Base-by-base conservation (phyloP, 2,113 vertebrate species). In the Dicerorhinus sumatrensis region DNA sequence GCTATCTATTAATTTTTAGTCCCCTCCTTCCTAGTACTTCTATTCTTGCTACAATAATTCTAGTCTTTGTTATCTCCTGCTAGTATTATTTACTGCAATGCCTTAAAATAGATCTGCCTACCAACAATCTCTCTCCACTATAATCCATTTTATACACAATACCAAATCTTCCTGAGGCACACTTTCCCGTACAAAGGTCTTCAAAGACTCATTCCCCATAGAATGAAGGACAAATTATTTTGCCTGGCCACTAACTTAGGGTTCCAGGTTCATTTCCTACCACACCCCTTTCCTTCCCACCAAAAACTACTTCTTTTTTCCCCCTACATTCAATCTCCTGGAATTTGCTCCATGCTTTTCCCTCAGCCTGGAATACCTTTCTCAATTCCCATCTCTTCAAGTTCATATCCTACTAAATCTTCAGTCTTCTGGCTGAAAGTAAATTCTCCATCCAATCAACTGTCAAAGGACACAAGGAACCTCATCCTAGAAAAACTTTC, bases 1-100 rank as follows among this genome's bases (percentile, higher is more conserved):
- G n/a, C 70, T 79, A 93, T 23, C 73, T 54, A 76, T 36, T 90
- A 81, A 33, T 72, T 84, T 89, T 67, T 63, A 77, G 31, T 69
- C 5, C 5, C 23, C 18, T 95, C 39, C 62, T 95, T 95, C 23
- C 33, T 79, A 63, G 13, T 27, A 54, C 25, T 95, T 97, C 76
- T 95, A 42, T 93, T 93, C 39, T 82, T 87, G 72, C 27, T 84
- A 97, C 20, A 96, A 31, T 76, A 96, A 90, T 95, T 88, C 54
- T 72, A 96, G 36, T 85, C 91, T n/a, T 89, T 93, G 6, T 89
- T 93, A 85, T 94, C 73, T 56, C 42, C 85, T 84, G 48, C 51
- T 89, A 77, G 1, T 54, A 56, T 87, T 97, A 96, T 72, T 96
- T 97, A 70, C 46, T 72, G 16, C 23, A 65, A 33, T 81, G 63